Conservation (phyloP, 2,113 vertebrate genomes). For the Dicaeum eximium region DNA sequence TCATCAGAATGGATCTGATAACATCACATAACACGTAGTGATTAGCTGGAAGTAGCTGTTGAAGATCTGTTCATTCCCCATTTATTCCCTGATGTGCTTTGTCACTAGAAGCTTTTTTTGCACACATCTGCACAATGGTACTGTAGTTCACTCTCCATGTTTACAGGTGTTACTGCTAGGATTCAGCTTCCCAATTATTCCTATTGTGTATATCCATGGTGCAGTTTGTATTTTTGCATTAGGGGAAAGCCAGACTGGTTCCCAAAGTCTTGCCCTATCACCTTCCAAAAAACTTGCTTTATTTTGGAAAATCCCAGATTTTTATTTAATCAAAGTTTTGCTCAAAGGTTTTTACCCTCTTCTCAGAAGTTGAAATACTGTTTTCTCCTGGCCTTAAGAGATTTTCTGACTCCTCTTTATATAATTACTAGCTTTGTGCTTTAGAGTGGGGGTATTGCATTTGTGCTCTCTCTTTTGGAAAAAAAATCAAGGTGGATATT, state of each 20-base stretch:
- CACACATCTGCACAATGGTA: neutral
- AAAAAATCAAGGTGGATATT: neutral
- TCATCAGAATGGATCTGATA: neutral
- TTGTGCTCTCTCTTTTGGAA: neutral
- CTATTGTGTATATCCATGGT: neutral
- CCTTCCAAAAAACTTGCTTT: neutral
- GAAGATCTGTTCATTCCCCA: neutral
- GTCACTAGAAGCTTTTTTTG: neutral
- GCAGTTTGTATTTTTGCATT: neutral
- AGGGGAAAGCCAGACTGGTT: neutral
- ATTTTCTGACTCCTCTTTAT: neutral
- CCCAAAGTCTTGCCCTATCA: neutral
- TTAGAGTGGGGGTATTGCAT: neutral
- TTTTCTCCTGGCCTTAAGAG: neutral
- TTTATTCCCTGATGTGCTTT: neutral
- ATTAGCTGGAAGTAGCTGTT: neutral
- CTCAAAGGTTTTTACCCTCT: neutral
- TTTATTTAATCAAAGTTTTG: neutral
- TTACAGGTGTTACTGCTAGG: neutral
- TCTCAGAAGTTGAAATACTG: neutral
- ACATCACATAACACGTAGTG: accelerated
- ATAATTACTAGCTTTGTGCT: neutral
- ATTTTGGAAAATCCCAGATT: neutral
- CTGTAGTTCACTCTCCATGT: neutral
- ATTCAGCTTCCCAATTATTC: neutral